These are phyloP conservation scores for Desmophyllum pertusum DNA, from an alignment of 92 coral and sea anemone species.

Conservation along the genomic window DNA sequence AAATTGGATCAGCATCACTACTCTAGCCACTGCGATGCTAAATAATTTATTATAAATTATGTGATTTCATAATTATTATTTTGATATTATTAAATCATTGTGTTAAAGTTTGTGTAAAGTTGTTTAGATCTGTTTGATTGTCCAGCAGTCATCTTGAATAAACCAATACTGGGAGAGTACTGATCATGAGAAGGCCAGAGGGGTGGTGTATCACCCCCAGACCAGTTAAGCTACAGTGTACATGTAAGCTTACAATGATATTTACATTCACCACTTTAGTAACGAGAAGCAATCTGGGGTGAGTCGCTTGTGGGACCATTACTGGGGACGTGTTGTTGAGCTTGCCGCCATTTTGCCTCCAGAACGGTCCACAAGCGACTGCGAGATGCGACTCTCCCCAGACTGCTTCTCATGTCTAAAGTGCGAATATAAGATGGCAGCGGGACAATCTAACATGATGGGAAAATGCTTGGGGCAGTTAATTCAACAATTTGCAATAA, in stretches of 20 bases:
- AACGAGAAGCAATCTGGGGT: too few species aligned
- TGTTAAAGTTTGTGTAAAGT: background rate
- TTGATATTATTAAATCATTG: too few species aligned
- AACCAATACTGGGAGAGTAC: background rate
- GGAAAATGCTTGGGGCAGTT: background rate
- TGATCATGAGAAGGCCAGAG: background rate
- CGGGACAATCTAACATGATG: background rate
- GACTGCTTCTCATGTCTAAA: too few species aligned
- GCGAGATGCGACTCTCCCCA: too few species aligned
- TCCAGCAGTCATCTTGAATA: background rate
- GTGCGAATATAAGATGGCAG: background rate
- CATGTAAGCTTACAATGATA: too few species aligned
- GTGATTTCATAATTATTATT: too few species aligned
- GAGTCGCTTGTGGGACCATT: too few species aligned
- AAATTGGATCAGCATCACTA: background rate
- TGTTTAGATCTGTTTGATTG: background rate
- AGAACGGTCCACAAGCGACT: too few species aligned
- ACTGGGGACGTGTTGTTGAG: too few species aligned
- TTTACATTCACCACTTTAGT: too few species aligned
- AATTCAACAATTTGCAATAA: background rate
- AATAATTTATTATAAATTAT: background rate
- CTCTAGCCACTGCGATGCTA: background rate
- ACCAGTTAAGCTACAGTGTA: too few species aligned
- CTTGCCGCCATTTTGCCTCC: too few species aligned
- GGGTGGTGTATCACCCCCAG: background rate